Base-by-base conservation (phyloP, 1,140 invertebrate genomes). In the Brachionus angularis region DNA sequence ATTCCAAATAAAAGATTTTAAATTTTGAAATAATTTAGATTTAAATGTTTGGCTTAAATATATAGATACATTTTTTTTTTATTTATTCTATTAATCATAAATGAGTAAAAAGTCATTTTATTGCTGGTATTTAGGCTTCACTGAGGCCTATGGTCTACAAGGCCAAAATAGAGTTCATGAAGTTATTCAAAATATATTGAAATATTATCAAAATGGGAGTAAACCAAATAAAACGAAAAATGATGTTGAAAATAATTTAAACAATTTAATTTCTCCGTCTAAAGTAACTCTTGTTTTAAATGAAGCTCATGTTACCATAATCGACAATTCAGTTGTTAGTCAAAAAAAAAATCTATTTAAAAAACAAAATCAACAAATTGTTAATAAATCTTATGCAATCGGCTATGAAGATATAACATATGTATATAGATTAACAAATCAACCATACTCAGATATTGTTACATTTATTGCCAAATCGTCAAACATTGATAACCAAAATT, bases 101-200 rank as follows among this genome's bases (percentile, higher is more conserved):
- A 58, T 58, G 53, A 58, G 10, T 23, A 58, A 58, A 58, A 58
- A 58, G 25, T 58, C 53, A 39, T 58, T 58, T 34, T 58, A 58
- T 39, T 58, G 53, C 23, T 58, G 53, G 53, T 58, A 58, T 34
- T 58, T 58, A n/a, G 53, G 53, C 10, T 58, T 58, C n/a, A 58
- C 53, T 18, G 53, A 58, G 39, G 53, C 53, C 23, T 58, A 36
- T 21, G 53, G 53, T 23, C 18, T 58, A 23, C 53, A 58, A 25
- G 53, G 53, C n/a, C 53, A 58, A 39, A 58, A 58, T 23, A 31
- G 53, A 3, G 33, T 58, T 1, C 39, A 58, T 23, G 53, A 58
- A 58, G 53, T 58, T 14, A 58, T 58, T 23, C 53, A 58, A 27
- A 58, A 58, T 14, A 58, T 58, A 14, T 23, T 58, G 8, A 58